Evolutionary conservation across 2,888 invertebrate species (phyloP).

Genomic region (Platycnemis pennipes): DNA sequence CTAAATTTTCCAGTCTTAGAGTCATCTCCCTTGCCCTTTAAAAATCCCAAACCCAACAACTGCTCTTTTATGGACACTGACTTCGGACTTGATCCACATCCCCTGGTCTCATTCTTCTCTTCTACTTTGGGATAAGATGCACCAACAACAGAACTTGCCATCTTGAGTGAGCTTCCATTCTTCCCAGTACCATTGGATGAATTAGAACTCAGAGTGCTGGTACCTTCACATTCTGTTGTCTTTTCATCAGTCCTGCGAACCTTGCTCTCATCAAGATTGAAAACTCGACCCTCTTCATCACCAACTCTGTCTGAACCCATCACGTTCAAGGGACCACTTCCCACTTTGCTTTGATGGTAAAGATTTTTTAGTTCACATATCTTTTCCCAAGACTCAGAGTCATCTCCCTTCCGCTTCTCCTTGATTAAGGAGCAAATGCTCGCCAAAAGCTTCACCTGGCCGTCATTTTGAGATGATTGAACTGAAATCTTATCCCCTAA

Average conservation of each 20-base stretch:
- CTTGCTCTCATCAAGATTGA: neutral
- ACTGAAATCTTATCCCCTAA: conserved; percentile 54
- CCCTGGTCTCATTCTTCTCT: neutral
- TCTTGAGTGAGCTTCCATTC: neutral
- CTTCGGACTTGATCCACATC: conserved; percentile 76
- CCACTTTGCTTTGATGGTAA: neutral
- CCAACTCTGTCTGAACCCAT: neutral
- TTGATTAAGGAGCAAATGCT: conserved; percentile 46
- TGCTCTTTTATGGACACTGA: conserved; percentile 73
- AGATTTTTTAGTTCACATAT: conserved; percentile 48
- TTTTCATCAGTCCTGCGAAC: neutral
- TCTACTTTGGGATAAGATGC: neutral
- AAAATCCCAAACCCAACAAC: conserved; percentile 64
- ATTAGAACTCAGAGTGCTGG: neutral
- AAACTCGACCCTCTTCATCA: neutral
- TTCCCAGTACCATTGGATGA: neutral
- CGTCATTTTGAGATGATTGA: neutral
- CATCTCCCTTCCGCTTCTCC: conserved; percentile 52
- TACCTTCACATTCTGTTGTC: neutral
- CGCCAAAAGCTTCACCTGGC: neutral
- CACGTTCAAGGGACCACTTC: neutral
- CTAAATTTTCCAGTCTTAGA: neutral
- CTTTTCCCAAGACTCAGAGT: neutral
- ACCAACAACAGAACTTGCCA: neutral
- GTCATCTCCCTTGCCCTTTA: neutral